Base-by-base conservation (phyloP, 1,140 invertebrate species). In the Agrypnia vestita region DNA sequence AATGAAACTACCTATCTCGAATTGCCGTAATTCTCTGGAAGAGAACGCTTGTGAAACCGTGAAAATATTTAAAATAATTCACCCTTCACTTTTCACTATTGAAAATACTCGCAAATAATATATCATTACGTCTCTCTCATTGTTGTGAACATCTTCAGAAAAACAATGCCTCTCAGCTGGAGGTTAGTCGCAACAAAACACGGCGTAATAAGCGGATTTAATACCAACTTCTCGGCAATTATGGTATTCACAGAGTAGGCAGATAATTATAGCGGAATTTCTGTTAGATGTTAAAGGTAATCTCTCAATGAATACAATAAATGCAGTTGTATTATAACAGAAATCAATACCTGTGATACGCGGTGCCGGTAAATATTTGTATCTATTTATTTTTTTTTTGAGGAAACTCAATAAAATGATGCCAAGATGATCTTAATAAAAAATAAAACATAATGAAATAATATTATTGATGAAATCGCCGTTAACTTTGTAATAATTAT, bases 91-190 rank as follows among this genome's bases (percentile, higher is more conserved):
- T 64, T 64, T 19, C 35, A 25, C 19, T 19, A 64, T 59, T 64
- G 61, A 64, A 64, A 35, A 59, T n/a, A 21, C 61, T 64, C 21
- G n/a, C 61, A 64, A 69, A 78, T 78, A 78, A 79, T 73, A 79
- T 79, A 79, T 62, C 67, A 79, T 79, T 79, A 78, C 51, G 12
- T 53, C 4, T 79, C 76, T 62, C 21, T 51, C 55, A 79, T 79
- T 73, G 78, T 79, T 79, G 69, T 72, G 53, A 73, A 79, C 51
- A 67, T 79, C 55, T 56, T 71, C 53, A 61, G 73, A 79, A 61
- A 53, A 73, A 59, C 35, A 67, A 43, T 47, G 62, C 35, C 55
- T 67, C 62, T 15, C 21, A 13, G 43, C 62, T 67, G 62, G 21
- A 59, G 55, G 21, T n/a, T 19, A 11, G 21, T 59, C 21, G 55